Conservation (phyloP, 2,797 vertebrate species). For the Notoglanidium macrostoma region DNA sequence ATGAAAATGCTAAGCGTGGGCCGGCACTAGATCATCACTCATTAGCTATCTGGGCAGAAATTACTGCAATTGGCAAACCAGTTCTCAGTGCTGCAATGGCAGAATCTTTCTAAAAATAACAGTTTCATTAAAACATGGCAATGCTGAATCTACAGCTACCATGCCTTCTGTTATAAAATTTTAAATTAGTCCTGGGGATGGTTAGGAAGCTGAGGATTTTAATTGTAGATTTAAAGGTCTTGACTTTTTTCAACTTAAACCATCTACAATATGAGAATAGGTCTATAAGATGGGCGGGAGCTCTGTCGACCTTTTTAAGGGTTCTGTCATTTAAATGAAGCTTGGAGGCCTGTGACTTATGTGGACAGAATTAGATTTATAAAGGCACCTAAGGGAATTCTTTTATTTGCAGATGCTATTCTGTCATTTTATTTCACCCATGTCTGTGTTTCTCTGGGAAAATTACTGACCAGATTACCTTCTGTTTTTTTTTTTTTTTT, state of each 20-base stretch:
- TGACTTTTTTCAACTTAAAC: neutral
- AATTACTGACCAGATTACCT: neutral
- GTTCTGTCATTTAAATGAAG: slow-evolving; percentile 12
- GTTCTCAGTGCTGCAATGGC: slow-evolving; percentile 16
- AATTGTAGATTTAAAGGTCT: slow-evolving; percentile 25
- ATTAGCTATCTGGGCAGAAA: slow-evolving; percentile 35
- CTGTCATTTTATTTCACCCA: neutral
- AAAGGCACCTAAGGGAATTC: neutral
- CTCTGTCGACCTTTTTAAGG: neutral
- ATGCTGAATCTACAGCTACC: slow-evolving; percentile 23
- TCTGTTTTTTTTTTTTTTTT: neutral
- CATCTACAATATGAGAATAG: slow-evolving; percentile 11
- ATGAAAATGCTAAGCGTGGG: slow-evolving; percentile 34
- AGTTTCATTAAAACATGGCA: slow-evolving; percentile 33
- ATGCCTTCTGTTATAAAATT: slow-evolving; percentile 29
- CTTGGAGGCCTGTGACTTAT: neutral
- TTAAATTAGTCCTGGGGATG: slow-evolving; percentile 20
- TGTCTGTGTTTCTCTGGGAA: neutral
- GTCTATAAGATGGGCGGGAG: neutral
- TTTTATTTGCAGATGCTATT: neutral
- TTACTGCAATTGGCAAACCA: slow-evolving; percentile 12
- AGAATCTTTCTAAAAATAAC: slow-evolving; percentile 20
- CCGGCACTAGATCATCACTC: slow-evolving; percentile 31
- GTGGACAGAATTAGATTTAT: neutral
- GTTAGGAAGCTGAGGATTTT: slow-evolving; percentile 13